phyloP scores from a whole-genome alignment of 1,140 invertebrate species.

The Lithobius niger region DNA sequence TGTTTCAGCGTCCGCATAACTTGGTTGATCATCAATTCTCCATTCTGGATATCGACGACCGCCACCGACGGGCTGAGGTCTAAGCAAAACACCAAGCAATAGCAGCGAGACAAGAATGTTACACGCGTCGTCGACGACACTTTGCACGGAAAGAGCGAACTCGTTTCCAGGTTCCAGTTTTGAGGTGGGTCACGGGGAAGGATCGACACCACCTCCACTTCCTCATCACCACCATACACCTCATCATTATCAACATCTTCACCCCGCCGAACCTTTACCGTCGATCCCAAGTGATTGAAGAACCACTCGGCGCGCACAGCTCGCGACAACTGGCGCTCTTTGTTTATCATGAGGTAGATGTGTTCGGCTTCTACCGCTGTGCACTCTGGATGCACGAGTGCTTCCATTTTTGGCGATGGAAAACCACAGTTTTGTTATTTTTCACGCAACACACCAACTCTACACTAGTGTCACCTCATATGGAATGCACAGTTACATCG shows the following conservation, averaged over 20 bases:
- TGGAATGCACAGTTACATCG: too few relatives aligned
- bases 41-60: constrained; percentile 51
- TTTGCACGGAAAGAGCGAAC: constrained; percentile 40
- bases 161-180: constrained; percentile 38
- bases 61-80: constrained; percentile 67
- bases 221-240: constrained; percentile 23
- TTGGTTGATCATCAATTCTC: constrained; percentile 53
- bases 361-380: constrained; percentile 40
- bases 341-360: constrained; percentile 56
- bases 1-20: constrained; percentile 46
- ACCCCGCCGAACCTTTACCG: constrained; percentile 37
- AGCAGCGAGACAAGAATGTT: constrained; percentile 41
- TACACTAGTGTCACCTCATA: too few relatives aligned
- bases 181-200: constrained; percentile 39
- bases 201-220: constrained; percentile 47
- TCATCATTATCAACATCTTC: constrained; percentile 24
- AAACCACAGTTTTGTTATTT: too few relatives aligned
- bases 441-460: too few relatives aligned
- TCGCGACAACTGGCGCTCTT: constrained; percentile 56
- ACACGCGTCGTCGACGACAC: constrained; percentile 38
- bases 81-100: constrained; percentile 58
- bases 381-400: too few relatives aligned
- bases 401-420: too few relatives aligned
- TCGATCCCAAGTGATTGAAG: constrained; percentile 49
- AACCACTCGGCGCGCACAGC: constrained; percentile 63